Percentiles rank a stretch among this genome's conserved stretches.
These are phyloP conservation scores for Yponomeuta malinellus DNA, from an alignment of 2,888 invertebrate species.

Conservation along the genomic window DNA sequence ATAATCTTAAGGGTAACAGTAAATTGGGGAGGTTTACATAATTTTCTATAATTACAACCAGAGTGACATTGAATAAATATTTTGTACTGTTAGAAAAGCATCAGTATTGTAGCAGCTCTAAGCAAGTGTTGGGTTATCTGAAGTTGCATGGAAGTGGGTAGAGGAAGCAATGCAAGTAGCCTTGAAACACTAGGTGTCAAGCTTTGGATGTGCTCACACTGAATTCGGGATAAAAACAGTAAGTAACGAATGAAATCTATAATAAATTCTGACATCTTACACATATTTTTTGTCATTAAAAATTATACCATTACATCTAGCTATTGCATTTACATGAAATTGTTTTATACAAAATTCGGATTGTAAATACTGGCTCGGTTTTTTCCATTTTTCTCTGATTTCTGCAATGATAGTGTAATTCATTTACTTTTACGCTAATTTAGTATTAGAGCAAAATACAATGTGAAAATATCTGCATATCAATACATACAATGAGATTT, in stretches of 20 bases:
- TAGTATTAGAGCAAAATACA: neutral
- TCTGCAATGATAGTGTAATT: constrained; percentile 10
- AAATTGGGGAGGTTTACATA: constrained; percentile 52
- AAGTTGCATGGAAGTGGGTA: constrained; percentile 41
- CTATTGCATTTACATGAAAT: constrained; percentile 65
- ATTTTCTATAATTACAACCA: constrained; percentile 68
- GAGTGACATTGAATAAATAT: constrained; percentile 60
- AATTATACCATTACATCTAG: constrained; percentile 56
- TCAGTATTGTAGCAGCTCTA: constrained; percentile 43
- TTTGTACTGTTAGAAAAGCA: constrained; percentile 54
- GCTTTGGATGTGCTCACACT: neutral
- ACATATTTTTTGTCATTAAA: constrained; percentile 20
- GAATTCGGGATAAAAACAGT: neutral
- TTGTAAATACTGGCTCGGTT: constrained; percentile 73
- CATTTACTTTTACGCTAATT: constrained; percentile 1
- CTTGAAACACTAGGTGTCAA: neutral
- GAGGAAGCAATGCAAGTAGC: constrained; percentile 57
- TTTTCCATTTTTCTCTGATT: constrained; percentile 37
- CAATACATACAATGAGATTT: neutral
- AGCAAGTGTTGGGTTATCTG: constrained; percentile 42
- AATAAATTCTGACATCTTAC: neutral
- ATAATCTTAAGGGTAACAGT: constrained; percentile 67
- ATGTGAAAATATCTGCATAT: constrained; percentile 6
- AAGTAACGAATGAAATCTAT: neutral
- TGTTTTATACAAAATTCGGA: constrained; percentile 64